Conservation (phyloP, 2,113 vertebrate genomes). For the Atrichornis clamosus region DNA sequence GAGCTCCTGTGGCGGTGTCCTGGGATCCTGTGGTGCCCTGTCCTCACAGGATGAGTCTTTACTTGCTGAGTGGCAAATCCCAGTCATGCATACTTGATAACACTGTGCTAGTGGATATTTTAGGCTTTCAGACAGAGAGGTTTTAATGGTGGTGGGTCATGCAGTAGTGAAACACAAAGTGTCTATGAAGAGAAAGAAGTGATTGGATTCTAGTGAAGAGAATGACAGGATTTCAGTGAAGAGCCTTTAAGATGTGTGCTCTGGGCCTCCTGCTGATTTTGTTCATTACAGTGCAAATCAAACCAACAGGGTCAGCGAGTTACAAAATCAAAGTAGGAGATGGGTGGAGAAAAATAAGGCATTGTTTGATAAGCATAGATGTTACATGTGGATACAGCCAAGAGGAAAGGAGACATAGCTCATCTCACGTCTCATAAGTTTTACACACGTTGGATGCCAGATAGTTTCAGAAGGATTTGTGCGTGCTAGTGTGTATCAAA, state of each 20-base stretch:
- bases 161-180: not conserved
- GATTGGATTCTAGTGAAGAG: not conserved
- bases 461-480: not conserved
- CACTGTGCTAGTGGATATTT: not conserved
- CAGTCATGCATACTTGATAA: rapidly evolving
- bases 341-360: not conserved
- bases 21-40: not conserved
- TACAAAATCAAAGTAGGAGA: not conserved
- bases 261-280: not conserved
- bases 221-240: not conserved
- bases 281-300: not conserved
- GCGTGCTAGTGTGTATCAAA: not conserved
- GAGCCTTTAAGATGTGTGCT: not conserved
- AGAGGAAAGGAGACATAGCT: not conserved
- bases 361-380: not conserved
- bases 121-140: not conserved
- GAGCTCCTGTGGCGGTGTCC: not conserved
- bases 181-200: not conserved
- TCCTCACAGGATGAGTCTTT: not conserved
- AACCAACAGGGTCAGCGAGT: not conserved
- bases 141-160: not conserved
- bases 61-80: not conserved
- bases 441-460: not conserved
- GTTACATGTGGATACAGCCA: rapidly evolving
- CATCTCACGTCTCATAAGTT: not conserved